phyloP scores from a whole-genome alignment of 2,888 invertebrate genomes.

The Drosophila quinaria region DNA sequence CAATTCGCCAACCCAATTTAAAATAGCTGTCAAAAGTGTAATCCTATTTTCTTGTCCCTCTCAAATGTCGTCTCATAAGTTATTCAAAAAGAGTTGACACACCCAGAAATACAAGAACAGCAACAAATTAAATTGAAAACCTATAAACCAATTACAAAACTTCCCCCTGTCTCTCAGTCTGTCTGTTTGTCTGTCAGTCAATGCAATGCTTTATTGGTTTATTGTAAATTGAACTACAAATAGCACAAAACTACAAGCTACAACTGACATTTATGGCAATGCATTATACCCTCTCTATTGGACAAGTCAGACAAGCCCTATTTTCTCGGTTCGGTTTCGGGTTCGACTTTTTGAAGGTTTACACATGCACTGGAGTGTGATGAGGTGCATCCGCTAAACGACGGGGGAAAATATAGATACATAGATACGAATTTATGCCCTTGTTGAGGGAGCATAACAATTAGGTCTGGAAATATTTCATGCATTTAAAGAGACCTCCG shows the following conservation, averaged over 20 bases:
- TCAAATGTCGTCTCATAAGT: constrained; percentile 62
- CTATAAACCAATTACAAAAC: constrained; percentile 76
- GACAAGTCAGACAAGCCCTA: constrained; percentile 64
- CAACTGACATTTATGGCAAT: constrained; percentile 65
- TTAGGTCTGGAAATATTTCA: background rate
- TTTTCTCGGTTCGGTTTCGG: constrained; percentile 29
- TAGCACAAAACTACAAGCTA: constrained; percentile 48
- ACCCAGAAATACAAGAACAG: constrained; percentile 46
- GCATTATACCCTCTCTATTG: constrained; percentile 37
- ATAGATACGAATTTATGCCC: constrained; percentile 33
- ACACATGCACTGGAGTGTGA: constrained; percentile 64
- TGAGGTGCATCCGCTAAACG: constrained; percentile 61
- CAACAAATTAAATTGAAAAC: constrained; percentile 32
- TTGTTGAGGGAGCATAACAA: constrained; percentile 30
- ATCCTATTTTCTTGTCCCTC: constrained; percentile 64
- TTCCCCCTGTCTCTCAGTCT: constrained; percentile 31
- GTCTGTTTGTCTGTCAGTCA: constrained; percentile 38
- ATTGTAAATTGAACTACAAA: constrained; percentile 69
- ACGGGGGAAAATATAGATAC: background rate
- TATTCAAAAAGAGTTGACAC: constrained; percentile 43
- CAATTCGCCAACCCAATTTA: constrained; percentile 56
- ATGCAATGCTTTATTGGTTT: constrained; percentile 62
- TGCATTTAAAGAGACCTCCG: background rate
- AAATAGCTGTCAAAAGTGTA: constrained; percentile 55
- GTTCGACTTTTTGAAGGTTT: constrained; percentile 65